These are phyloP conservation scores for Drosophila infuscata DNA, from an alignment of 2,888 invertebrate genomes.

Conservation along the genomic window DNA sequence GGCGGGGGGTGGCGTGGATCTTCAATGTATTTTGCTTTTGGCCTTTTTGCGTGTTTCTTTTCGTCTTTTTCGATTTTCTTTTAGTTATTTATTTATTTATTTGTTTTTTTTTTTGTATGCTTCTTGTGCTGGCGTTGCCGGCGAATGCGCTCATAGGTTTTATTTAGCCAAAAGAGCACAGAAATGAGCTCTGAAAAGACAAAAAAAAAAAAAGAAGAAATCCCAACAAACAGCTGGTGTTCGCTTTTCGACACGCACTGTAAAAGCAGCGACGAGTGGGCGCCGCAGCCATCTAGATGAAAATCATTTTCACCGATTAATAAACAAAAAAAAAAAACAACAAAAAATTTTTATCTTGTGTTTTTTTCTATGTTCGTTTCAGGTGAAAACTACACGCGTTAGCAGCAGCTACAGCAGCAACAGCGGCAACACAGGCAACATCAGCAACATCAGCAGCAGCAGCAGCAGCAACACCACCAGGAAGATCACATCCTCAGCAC, in stretches of 20 bases:
- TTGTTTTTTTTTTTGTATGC: constrained; percentile 7
- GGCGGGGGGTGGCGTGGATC: neutral
- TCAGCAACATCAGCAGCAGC: constrained; percentile 77
- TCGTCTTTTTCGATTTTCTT: neutral
- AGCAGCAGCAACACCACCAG: constrained; percentile 36
- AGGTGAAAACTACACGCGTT: constrained; percentile 86
- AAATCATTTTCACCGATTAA: constrained; percentile 53
- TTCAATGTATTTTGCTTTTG: constrained; percentile 14
- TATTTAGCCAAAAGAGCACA: constrained; percentile 61
- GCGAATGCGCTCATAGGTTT: constrained; percentile 75
- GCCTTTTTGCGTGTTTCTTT: constrained; percentile 3
- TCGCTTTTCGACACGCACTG: constrained; percentile 38
- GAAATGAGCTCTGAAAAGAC: neutral
- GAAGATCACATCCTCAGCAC: constrained; percentile 83
- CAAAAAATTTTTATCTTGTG: neutral
- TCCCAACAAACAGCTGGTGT: constrained; percentile 63
- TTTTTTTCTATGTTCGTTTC: constrained; percentile 48
- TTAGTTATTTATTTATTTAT: constrained; percentile 3
- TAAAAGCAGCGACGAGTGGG: constrained; percentile 11
- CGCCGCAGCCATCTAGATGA: neutral
- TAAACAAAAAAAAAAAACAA: constrained; percentile 56
- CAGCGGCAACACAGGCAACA: constrained; percentile 56
- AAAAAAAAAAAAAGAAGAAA: neutral
- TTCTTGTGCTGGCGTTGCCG: constrained; percentile 52
- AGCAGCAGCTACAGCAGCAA: constrained; percentile 81